Base-by-base conservation (phyloP, 2,888 invertebrate genomes). In the Biston stratarius region DNA sequence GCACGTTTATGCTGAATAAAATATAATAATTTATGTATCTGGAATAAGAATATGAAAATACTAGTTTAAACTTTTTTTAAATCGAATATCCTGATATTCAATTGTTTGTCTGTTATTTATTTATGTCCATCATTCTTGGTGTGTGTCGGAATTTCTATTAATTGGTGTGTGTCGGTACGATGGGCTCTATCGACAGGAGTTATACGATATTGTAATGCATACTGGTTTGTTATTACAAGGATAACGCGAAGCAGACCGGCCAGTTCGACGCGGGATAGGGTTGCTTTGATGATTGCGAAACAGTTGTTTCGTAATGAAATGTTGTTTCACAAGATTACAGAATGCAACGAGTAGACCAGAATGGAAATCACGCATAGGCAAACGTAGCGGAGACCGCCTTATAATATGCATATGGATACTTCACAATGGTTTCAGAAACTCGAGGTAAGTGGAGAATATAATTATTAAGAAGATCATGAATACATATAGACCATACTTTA, bases 161-260 rank as follows among this genome's bases (percentile, higher is more conserved):
- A 24, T 10, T 48, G 48, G 9, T 10, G 24, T 48, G 48, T 48
- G 24, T 48, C 48, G 11, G 33, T 24, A 48, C 48, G 48, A 48
- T 14, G 24, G 24, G 15, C 24, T 48, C 11, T 24, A 48, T 48
- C 58, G 24, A 15, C 44, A 48, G 77, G 77, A 76, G 85, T 83
- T 76, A 88, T 75, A 74, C 75, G 84, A 89, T 87, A 81, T 67
- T 83, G 87, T 86, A 87, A 91, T 86, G 82, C 82, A 90, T 86
- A 86, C 82, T 84, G 83, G 84, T 83, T 85, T 86, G 85, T 78
- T 74, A 74, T 79, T 77, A 75, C 85, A 85, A 86, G 83, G 83
- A 83, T 82, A 82, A 64, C 60, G 71, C 58, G 38, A 15, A 44
- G 40, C 56, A 48, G 70, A 77, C 75, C 64, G 64, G 64, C 71